Evolutionary conservation across 2,797 vertebrate species (phyloP).

Genomic region (Halcyon leucocephala): DNA sequence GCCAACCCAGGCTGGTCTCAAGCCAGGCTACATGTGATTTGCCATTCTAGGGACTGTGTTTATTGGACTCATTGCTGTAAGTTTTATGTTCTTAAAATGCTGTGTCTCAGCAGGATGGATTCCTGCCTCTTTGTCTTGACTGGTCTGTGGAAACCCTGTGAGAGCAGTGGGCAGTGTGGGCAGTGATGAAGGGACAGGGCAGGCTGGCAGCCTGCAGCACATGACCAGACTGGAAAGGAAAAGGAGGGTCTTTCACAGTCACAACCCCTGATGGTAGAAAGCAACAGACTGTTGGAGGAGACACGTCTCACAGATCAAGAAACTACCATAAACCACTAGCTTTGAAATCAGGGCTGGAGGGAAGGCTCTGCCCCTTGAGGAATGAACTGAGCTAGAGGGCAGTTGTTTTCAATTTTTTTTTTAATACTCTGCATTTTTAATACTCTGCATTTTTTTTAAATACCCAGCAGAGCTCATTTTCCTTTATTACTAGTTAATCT

Average conservation of each 20-base stretch:
- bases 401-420: not conserved
- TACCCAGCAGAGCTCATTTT: not conserved
- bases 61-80: not conserved
- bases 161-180: not conserved
- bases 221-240: not conserved
- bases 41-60: not conserved
- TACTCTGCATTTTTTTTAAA: not conserved
- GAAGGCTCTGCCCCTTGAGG: not conserved
- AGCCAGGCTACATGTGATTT: not conserved
- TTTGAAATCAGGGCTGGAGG: not conserved
- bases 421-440: not conserved
- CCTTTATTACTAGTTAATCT: not conserved
- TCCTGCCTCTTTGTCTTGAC: not conserved
- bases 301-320: not conserved
- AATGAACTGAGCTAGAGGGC: not conserved
- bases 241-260: not conserved
- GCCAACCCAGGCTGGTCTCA: not conserved
- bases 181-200: not conserved
- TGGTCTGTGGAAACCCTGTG: not conserved
- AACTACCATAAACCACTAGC: not conserved
- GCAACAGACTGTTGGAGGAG: not conserved
- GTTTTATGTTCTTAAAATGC: not conserved
- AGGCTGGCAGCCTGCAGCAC: not conserved
- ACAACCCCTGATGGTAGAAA: not conserved
- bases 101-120: not conserved